Evolutionary conservation across 2,888 invertebrate species (phyloP).

Genomic region (Apodemia hepburni): DNA sequence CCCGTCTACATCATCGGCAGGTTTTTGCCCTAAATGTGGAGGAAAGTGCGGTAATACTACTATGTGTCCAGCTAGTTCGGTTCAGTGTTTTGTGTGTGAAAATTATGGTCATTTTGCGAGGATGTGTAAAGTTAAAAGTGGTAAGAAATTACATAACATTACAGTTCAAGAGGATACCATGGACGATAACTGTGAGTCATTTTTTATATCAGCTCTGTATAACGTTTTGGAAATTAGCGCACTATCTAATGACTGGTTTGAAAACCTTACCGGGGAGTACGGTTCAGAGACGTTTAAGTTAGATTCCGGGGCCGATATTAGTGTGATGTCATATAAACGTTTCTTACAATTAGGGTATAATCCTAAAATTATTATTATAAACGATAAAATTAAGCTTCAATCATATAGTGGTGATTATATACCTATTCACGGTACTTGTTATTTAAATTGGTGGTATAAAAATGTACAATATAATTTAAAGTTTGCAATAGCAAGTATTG

Average conservation of each 20-base stretch:
- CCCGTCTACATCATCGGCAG: background rate
- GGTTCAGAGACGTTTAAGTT: constrained; percentile 23
- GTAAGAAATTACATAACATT: constrained; percentile 6
- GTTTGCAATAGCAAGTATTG: constrained; percentile 22
- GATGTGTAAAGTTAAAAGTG: constrained; percentile 16
- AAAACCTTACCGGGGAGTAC: constrained; percentile 23
- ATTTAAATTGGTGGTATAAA: constrained; percentile 21
- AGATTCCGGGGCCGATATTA: constrained; percentile 23
- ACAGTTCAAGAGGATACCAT: background rate
- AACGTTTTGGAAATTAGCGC: background rate
- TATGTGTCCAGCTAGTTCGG: background rate
- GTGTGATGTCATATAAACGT: constrained; percentile 21
- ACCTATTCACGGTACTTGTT: constrained; percentile 23
- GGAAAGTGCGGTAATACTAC: background rate
- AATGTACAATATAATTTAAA: constrained; percentile 22
- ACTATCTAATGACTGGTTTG: constrained; percentile 19
- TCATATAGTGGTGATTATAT: constrained; percentile 26
- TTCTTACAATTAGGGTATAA: constrained; percentile 1
- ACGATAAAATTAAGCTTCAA: constrained; percentile 20
- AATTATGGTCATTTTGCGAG: constrained; percentile 16
- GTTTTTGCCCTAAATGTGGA: background rate
- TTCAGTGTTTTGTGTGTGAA: constrained; percentile 1
- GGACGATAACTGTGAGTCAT: background rate
- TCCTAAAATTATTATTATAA: background rate
- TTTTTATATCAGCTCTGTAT: constrained; percentile 7